phyloP scores from a whole-genome alignment of 2,797 vertebrate species.

The Sebastes nivosus region DNA sequence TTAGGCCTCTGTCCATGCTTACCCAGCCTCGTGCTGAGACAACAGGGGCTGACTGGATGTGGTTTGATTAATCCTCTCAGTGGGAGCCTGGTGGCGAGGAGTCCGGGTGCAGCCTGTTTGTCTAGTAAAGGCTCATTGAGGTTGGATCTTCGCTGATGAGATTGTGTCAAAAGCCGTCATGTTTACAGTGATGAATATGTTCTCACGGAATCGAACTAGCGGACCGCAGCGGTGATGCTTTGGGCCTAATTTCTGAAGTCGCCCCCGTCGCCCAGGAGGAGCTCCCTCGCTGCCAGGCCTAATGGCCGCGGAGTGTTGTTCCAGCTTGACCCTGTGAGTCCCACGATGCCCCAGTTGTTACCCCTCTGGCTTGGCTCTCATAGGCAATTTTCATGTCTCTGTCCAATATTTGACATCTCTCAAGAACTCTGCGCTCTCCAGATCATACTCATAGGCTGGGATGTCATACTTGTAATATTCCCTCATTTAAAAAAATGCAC shows the following conservation, averaged over 20 bases:
- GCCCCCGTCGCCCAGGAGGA: conserved; percentile 37
- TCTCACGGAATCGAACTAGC: conserved; percentile 32
- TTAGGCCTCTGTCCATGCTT: conserved; percentile 32
- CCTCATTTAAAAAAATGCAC: conserved; percentile 35
- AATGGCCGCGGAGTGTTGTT: conserved; percentile 61
- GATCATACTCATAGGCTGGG: background rate
- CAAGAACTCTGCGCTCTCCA: conserved; percentile 56
- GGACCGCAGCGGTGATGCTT: conserved; percentile 18
- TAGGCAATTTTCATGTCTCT: conserved; percentile 67
- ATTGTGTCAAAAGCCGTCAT: background rate
- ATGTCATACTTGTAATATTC: conserved; percentile 38
- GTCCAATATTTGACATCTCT: conserved; percentile 57
- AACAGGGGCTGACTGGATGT: conserved; percentile 26
- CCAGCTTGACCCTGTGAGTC: conserved; percentile 55
- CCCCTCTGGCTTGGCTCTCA: conserved; percentile 52
- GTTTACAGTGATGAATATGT: conserved; percentile 46
- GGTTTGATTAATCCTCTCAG: conserved; percentile 53
- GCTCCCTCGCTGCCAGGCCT: conserved; percentile 46
- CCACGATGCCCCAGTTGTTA: conserved; percentile 41
- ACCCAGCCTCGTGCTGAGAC: conserved; percentile 33
- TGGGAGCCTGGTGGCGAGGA: conserved; percentile 32
- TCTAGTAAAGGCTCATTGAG: conserved; percentile 62
- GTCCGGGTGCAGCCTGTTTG: conserved; percentile 52
- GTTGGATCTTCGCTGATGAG: conserved; percentile 41
- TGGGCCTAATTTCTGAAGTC: conserved; percentile 28